Evolutionary conservation across 35 echinoderm and acorn worm genomes (phyloP).

Genomic region (Stichopus chloronotus): DNA sequence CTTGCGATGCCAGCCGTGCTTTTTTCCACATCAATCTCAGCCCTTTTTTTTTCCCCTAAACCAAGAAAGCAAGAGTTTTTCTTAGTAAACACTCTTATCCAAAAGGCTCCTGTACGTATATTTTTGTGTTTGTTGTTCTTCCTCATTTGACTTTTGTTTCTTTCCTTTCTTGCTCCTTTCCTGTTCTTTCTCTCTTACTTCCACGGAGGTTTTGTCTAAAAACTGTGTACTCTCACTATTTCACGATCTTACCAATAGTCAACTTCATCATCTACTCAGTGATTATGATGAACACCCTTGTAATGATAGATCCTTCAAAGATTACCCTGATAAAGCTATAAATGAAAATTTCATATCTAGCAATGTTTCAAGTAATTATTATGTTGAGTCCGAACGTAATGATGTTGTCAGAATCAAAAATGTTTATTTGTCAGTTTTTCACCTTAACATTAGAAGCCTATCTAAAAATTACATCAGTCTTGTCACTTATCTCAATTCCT

Average conservation of each 20-base stretch:
- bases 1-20: not conserved
- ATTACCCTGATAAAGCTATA: slow-evolving; percentile 17
- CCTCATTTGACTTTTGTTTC: too few species aligned
- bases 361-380: slow-evolving; percentile 2
- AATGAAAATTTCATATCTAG: slow-evolving; percentile 2
- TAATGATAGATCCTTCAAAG: not conserved
- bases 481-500: slow-evolving; percentile 3
- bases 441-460: slow-evolving; percentile 42
- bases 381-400: not conserved
- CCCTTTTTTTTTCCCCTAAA: too few species aligned
- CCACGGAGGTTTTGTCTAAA: not conserved
- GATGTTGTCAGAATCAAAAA: not conserved
- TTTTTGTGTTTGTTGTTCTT: too few species aligned
- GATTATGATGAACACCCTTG: too few species aligned
- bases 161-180: too few species aligned
- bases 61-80: too few species aligned
- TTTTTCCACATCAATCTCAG: not conserved
- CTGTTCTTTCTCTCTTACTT: not conserved
- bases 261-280: not conserved
- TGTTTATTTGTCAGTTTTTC: too few species aligned
- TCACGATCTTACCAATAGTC: not conserved
- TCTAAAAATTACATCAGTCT: slow-evolving; percentile 7
- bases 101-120: too few species aligned
- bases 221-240: not conserved
- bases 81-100: too few species aligned